These are phyloP conservation scores for Himalopsyche phryganea DNA, from an alignment of 1,140 invertebrate species.

Conservation along the genomic window DNA sequence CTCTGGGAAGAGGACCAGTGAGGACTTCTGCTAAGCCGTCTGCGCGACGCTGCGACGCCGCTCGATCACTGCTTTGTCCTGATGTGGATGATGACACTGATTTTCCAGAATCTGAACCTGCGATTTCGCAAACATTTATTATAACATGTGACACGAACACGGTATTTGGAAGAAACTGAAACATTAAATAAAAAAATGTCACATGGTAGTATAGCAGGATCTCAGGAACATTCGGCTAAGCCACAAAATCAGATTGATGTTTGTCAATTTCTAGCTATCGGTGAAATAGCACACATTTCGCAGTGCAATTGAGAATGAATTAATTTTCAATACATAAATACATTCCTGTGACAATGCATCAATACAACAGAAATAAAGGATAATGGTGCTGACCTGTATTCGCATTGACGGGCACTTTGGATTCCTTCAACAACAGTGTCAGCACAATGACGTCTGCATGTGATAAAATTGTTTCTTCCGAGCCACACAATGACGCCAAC, in stretches of 20 bases:
- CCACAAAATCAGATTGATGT: no score
- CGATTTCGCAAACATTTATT: neutral
- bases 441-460: constrained; percentile 49
- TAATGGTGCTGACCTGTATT: constrained; percentile 1
- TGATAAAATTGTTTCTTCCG: constrained; percentile 45
- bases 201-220: no score
- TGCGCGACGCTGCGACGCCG: constrained; percentile 42
- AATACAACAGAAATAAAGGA: neutral
- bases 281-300: no score
- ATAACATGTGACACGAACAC: no score
- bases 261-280: no score
- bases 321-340: neutral
- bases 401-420: constrained; percentile 39
- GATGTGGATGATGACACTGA: neutral
- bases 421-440: constrained; percentile 47
- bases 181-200: no score
- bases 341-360: neutral
- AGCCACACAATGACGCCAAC: constrained; percentile 47
- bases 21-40: constrained; percentile 48
- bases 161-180: no score
- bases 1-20: constrained; percentile 39
- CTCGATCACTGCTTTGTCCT: constrained; percentile 40
- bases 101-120: constrained; percentile 9
- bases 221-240: no score
- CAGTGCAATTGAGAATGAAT: neutral